Conservation (phyloP, 2,888 invertebrate species). For the Digitonthophagus gazella region DNA sequence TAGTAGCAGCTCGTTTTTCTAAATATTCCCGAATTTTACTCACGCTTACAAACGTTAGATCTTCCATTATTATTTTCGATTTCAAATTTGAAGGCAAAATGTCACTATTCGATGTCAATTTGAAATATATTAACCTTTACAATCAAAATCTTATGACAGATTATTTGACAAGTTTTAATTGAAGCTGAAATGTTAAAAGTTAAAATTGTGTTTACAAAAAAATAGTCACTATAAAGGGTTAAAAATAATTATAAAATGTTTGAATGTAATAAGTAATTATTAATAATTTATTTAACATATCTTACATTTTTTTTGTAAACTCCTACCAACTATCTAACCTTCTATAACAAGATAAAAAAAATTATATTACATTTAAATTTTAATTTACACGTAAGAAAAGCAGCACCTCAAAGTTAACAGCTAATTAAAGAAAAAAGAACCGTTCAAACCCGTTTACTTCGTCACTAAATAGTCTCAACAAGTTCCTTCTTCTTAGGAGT, state of each 20-base stretch:
- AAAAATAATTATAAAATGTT: no score
- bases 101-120: no score
- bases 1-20: conserved; percentile 26
- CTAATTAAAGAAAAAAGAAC: no score
- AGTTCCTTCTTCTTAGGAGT: conserved; percentile 47
- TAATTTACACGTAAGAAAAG: conserved; percentile 8
- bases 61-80: conserved; percentile 29
- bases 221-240: no score
- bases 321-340: conserved; percentile 26
- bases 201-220: no score
- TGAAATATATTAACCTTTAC: no score
- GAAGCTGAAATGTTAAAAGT: no score
- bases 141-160: no score
- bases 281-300: not conserved
- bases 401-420: not conserved
- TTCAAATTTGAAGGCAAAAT: not conserved
- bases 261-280: conserved; percentile 8
- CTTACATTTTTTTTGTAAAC: conserved; percentile 10
- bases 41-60: conserved; percentile 33
- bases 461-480: conserved; percentile 52
- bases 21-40: conserved; percentile 34
- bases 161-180: no score
- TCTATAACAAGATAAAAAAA: conserved; percentile 27
- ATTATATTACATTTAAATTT: conserved; percentile 26
- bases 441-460: not conserved